Evolutionary conservation across 2,888 invertebrate genomes (phyloP).

Genomic region (Campopleginae sp.): DNA sequence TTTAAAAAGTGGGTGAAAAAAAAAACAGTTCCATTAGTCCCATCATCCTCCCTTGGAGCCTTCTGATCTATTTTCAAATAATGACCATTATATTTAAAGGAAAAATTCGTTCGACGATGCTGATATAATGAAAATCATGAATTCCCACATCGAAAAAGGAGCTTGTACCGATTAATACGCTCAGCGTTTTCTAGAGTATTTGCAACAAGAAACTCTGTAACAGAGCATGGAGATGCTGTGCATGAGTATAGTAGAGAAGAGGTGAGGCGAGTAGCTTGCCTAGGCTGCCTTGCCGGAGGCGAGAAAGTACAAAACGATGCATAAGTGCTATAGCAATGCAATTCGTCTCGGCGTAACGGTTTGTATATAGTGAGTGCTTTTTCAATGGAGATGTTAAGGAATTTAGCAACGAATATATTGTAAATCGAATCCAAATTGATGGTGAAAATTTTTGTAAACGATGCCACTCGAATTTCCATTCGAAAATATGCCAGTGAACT

Average conservation of each 20-base stretch:
- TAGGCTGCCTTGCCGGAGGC: conserved; percentile 78
- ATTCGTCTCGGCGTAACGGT: conserved; percentile 4
- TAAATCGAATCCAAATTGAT: neutral
- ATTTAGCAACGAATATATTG: neutral
- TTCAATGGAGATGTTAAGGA: neutral
- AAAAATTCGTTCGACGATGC: neutral
- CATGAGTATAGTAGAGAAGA: conserved; percentile 16
- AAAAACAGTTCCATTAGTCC: neutral
- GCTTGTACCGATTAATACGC: neutral
- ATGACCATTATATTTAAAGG: neutral
- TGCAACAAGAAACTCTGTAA: conserved; percentile 26
- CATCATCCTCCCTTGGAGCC: neutral
- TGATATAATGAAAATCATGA: neutral
- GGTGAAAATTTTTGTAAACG: neutral
- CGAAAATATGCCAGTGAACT: neutral
- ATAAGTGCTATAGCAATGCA: conserved; percentile 8
- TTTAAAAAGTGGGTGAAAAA: neutral
- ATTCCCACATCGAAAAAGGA: neutral
- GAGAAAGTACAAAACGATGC: conserved; percentile 74
- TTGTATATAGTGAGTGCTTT: neutral
- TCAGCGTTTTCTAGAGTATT: neutral
- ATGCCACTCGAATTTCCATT: neutral
- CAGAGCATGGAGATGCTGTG: conserved; percentile 6
- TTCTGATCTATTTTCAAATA: neutral
- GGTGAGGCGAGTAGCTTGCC: conserved; percentile 33